Evolutionary conservation across 2,797 vertebrate species (phyloP).

Genomic region (Ammospiza maritima): DNA sequence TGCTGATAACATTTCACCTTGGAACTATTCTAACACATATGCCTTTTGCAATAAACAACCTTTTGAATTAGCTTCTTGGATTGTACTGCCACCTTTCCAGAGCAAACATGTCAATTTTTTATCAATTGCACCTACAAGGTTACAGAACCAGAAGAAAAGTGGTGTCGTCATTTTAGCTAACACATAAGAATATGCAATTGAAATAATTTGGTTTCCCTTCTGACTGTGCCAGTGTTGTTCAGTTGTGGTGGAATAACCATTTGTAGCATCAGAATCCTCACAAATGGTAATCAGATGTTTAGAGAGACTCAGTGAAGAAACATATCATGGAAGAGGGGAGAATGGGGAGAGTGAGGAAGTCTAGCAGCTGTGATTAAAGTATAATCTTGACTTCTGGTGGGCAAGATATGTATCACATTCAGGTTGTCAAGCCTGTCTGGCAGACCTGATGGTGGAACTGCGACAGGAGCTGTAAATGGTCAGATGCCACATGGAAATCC

Average conservation of each 20-base stretch:
- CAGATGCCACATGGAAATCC: not conserved
- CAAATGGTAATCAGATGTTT: not conserved
- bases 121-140: not conserved
- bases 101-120: not conserved
- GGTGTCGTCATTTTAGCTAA: not conserved
- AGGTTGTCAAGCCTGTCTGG: not conserved
- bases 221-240: not conserved
- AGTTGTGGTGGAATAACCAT: not conserved
- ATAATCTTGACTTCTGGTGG: not conserved
- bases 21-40: not conserved
- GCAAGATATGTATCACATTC: not conserved
- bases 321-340: not conserved
- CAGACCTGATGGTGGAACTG: not conserved
- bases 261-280: not conserved
- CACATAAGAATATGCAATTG: not conserved
- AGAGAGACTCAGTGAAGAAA: not conserved
- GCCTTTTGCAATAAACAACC: not conserved
- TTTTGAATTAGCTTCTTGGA: not conserved
- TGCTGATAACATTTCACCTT: not conserved
- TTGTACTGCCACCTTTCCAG: not conserved
- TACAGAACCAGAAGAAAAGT: not conserved
- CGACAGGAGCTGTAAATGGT: not conserved
- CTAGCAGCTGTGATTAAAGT: not conserved
- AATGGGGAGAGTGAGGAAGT: not conserved
- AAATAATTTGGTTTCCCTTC: not conserved